A percentile compares a stretch with the other conserved stretches of the same genome.
Evolutionary conservation across 2,888 invertebrate species (phyloP).

Genomic region (Himalopsyche anomala): DNA sequence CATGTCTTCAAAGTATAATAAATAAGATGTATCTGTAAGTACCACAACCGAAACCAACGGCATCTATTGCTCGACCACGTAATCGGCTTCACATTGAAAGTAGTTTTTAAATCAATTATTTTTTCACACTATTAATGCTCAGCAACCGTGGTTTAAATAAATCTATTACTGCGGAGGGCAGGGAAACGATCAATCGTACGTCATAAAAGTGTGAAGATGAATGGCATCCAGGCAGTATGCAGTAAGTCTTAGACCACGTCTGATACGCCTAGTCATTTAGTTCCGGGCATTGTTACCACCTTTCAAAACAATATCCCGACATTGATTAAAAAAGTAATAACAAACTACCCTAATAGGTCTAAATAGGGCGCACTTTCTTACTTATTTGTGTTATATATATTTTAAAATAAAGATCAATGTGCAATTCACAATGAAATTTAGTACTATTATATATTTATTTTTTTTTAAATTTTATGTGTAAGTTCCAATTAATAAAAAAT

Average conservation of each 20-base stretch:
- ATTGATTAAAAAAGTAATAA: constrained; percentile 10
- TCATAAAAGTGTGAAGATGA: constrained; percentile 48
- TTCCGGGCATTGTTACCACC: constrained; percentile 61
- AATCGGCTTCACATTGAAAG: no score
- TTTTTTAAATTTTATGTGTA: no score
- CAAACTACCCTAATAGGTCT: background rate
- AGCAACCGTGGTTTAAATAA: background rate
- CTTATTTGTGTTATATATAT: background rate
- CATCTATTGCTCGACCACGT: no score
- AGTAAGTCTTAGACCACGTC: constrained; percentile 1
- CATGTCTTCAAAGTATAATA: no score
- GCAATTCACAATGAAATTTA: background rate
- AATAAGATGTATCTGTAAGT: no score
- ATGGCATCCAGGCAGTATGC: background rate
- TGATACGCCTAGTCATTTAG: constrained; percentile 61
- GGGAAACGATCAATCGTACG: constrained; percentile 57
- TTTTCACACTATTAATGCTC: background rate
- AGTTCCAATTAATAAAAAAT: no score
- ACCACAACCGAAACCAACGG: no score
- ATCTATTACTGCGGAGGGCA: constrained; percentile 44
- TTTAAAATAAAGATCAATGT: background rate
- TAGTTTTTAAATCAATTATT: no score
- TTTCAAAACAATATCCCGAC: background rate
- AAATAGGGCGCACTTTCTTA: background rate
- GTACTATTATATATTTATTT: no score